Conservation (phyloP, 2,797 vertebrate genomes). For the Pipistrellus pipistrellus region DNA sequence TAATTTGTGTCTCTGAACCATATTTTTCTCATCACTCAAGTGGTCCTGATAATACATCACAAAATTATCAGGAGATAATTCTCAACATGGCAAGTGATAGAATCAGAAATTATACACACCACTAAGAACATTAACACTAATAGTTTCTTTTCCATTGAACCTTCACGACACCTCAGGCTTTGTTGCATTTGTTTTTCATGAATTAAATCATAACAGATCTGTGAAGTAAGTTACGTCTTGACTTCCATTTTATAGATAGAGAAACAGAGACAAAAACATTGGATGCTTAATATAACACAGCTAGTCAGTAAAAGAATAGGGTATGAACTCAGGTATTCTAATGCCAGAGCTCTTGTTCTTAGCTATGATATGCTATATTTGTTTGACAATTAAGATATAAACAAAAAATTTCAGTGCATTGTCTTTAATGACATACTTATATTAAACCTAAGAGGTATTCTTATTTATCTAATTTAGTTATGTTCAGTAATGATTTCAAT, state of each 20-base stretch:
- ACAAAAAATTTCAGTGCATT: neutral
- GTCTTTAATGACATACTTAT: neutral
- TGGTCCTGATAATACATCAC: neutral
- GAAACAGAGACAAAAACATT: neutral
- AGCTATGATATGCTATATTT: neutral
- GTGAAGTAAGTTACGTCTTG: neutral
- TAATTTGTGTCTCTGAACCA: neutral
- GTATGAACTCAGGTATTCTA: neutral
- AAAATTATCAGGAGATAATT: neutral
- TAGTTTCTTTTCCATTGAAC: neutral
- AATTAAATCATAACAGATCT: neutral
- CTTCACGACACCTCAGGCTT: neutral
- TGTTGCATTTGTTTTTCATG: neutral
- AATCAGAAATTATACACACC: neutral
- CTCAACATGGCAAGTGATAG: neutral
- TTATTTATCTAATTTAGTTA: slow-evolving; percentile 4
- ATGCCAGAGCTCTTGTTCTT: neutral
- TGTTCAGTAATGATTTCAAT: neutral
- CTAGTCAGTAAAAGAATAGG: neutral
- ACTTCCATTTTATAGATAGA: neutral
- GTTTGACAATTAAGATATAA: neutral
- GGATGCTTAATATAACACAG: neutral
- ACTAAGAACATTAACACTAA: neutral
- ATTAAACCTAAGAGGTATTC: neutral
- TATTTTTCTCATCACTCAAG: neutral